Base-by-base conservation (phyloP, 2,888 invertebrate genomes). In the Saturnia pavonia region DNA sequence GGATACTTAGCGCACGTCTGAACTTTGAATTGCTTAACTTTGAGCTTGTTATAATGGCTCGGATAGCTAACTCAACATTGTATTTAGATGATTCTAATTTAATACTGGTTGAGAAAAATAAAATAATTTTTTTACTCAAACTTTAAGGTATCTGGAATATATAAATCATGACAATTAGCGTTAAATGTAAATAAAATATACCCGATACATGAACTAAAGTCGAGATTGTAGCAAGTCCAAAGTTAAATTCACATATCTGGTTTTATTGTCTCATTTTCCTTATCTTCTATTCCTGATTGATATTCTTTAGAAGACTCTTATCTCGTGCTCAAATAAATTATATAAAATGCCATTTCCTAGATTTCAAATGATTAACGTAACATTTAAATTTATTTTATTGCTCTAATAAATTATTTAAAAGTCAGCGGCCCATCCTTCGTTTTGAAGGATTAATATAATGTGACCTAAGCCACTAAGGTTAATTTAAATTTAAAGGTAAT, bases 21-120 rank as follows among this genome's bases (percentile, higher is more conserved):
- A 65, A 65, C 40, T 65, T 65, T 40, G 40, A 40, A 65, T 65
- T 40, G 40, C 40, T 65, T 40, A 40, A 65, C n/a, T 65, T 40
- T n/a, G n/a, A 65, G n/a, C 40, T 40, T 65, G 40, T 65, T 40
- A 40, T 40, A 40, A 40, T 65, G 40, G 40, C 65, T 40, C 8
- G 40, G n/a, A 65, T 65, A 45, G n/a, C 51, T 51, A n/a, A 60
- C 57, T 60, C 27, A 12, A 54, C 3, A 11, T 54, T 22, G 22
- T 54, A 11, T 54, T 54, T 9, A 54, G 22, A 54, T 22, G 12
- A 54, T 22, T 7, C 22, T 0, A 11, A 54, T 54, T 54, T 54
- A 9, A 54, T 54, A 22, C 22, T 11, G 8, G 22, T 54, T 12
- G 14, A 43, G 9, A 43, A 43, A 43, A 3, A 43, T 43, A 4